phyloP scores from a whole-genome alignment of 2,797 vertebrate species.

The Glossophaga mutica region DNA sequence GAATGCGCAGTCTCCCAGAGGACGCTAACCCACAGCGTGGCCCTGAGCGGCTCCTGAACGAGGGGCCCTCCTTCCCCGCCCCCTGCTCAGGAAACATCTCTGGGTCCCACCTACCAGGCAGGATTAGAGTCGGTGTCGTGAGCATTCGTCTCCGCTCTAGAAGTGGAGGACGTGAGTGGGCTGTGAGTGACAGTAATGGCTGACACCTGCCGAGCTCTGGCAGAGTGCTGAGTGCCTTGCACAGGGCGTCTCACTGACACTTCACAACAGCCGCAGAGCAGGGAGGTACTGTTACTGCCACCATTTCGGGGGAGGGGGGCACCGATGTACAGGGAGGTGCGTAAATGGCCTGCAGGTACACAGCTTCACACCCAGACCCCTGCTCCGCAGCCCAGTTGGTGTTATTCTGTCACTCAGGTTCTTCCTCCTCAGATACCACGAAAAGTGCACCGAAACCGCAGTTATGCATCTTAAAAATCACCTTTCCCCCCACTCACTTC shows the following conservation, averaged over 20 bases:
- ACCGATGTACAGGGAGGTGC: not conserved
- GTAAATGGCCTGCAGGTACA: not conserved
- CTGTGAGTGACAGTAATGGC: not conserved
- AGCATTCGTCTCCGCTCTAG: not conserved
- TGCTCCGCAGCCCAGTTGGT: not conserved
- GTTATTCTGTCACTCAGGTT: not conserved
- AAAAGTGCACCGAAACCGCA: not conserved
- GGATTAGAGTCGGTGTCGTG: rapidly evolving
- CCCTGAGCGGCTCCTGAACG: not conserved
- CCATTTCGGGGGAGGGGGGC: not conserved
- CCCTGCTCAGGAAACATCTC: not conserved
- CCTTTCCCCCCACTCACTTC: not conserved
- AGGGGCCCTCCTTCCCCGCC: not conserved
- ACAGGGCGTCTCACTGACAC: not conserved
- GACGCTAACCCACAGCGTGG: too few species aligned
- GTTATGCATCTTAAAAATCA: rapidly evolving
- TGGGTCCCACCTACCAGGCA: not conserved
- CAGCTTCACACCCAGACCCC: not conserved
- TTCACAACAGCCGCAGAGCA: rapidly evolving
- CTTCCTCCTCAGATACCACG: not conserved
- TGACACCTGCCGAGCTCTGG: not conserved
- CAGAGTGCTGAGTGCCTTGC: not conserved
- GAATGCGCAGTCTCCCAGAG: not conserved
- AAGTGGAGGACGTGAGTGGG: not conserved
- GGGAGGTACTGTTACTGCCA: rapidly evolving